Evolutionary conservation across 2,113 vertebrate genomes (phyloP).

Genomic region (Thamnaconus septentrionalis): DNA sequence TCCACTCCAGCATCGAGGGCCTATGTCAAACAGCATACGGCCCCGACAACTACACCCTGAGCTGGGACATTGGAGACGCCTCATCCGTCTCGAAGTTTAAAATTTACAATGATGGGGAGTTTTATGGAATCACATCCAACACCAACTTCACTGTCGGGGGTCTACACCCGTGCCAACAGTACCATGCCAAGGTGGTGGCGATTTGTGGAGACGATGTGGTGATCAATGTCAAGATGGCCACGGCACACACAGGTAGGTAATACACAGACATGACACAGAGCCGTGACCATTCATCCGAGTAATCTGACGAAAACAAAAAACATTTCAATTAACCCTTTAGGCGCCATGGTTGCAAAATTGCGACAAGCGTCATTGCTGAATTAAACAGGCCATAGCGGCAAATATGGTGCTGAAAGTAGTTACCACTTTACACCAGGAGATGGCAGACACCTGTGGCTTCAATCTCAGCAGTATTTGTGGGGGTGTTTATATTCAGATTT

Average conservation of each 20-base stretch:
- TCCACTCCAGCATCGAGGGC: conserved; percentile 52
- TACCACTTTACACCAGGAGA: too few relatives aligned
- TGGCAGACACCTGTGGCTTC: too few relatives aligned
- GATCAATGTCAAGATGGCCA: conserved; percentile 46
- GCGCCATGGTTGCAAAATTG: too few relatives aligned
- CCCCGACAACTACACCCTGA: conserved; percentile 60
- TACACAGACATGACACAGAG: background rate
- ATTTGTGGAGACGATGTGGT: conserved; percentile 61
- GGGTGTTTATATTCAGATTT: too few relatives aligned
- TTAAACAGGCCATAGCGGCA: too few relatives aligned
- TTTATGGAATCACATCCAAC: conserved; percentile 49
- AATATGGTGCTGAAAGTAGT: too few relatives aligned
- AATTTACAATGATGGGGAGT: conserved; percentile 59
- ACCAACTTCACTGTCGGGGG: conserved; percentile 53
- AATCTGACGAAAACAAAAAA: too few relatives aligned
- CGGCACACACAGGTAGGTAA: conserved; percentile 68
- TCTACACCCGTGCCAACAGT: conserved; percentile 51
- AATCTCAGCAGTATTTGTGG: too few relatives aligned
- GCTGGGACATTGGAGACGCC: conserved; percentile 56
- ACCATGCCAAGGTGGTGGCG: conserved; percentile 62
- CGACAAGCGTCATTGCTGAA: too few relatives aligned
- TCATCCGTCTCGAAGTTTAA: conserved; percentile 62
- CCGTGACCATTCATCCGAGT: background rate
- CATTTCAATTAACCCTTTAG: too few relatives aligned
- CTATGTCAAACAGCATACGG: conserved; percentile 50